Base-by-base conservation (phyloP, 2,888 invertebrate species). In the Cryptosula pallasiana region DNA sequence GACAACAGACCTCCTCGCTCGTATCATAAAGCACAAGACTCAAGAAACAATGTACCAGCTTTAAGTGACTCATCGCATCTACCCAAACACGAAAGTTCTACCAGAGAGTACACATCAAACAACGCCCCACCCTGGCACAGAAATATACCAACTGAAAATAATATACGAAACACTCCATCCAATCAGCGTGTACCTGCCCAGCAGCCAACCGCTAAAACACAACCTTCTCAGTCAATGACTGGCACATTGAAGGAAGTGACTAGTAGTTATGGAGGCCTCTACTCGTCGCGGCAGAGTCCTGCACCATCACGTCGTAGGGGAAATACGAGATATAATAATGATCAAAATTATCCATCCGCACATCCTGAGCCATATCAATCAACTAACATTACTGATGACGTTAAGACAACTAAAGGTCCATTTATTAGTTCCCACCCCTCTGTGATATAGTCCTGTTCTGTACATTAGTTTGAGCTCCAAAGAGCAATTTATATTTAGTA, bases 231-330 rank as follows among this genome's bases (percentile, higher is more conserved):
- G 13, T 29, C 63, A 5, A 9, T 63, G 63, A 63, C 20, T 27
- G 32, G 32, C 27, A 32, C 63, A 32, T 32, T 63, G 34, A 63
- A 20, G 9, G 63, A 63, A n/a, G 63, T 63, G 9, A 63, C 63
- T 27, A 63, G 63, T 32, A 63, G 63, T 63, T 63, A 63, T 34
- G 63, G 63, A 25, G 63, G 63, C 1, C 63, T 63, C 13, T 63
- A 63, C 34, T 63, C 63, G 27, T 63, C 63, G 3, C 20, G 27
- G 34, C 27, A 32, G 27, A 32, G 25, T 32, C 9, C 27, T 3
- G 32, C 63, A 13, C 32, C 63, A 29, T 34, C 29, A 5, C 27
- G 63, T 5, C 27, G 63, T 3, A 2, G 63, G 34, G 32, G 25
- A 25, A 63, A 32, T 32, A 16, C 25, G 25, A 27, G 63, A 34